Conservation (phyloP, 2,888 invertebrate species). For the Dioctria linearis region DNA sequence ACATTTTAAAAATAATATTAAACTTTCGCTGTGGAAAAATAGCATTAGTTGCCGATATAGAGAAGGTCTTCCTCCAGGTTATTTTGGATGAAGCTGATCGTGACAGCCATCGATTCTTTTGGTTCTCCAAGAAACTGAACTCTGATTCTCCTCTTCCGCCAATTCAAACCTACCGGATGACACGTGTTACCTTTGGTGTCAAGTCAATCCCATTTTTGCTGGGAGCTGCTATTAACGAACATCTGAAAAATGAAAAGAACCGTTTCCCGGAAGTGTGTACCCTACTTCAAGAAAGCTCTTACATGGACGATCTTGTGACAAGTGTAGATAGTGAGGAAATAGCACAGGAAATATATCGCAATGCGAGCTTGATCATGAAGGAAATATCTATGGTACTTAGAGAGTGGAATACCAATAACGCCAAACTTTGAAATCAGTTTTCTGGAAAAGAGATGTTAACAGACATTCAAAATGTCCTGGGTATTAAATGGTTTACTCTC, state of each 20-base stretch:
- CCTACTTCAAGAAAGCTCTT: slow-evolving; percentile 29
- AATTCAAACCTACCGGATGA: slow-evolving; percentile 34
- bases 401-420: slow-evolving; percentile 52
- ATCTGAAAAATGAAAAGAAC: slow-evolving; percentile 13
- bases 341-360: slow-evolving; percentile 24
- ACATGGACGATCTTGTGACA: slow-evolving; percentile 49
- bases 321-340: slow-evolving; percentile 48
- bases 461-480: neutral
- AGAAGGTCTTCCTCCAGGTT: neutral
- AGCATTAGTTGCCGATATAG: slow-evolving; percentile 2
- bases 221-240: slow-evolving; percentile 30
- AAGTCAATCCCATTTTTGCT: slow-evolving; percentile 50
- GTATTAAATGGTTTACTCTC: neutral
- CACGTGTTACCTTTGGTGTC: slow-evolving; percentile 52
- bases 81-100: neutral
- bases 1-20: neutral
- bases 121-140: neutral
- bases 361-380: slow-evolving; percentile 51
- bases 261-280: slow-evolving; percentile 7
- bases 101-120: neutral
- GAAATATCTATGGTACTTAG: slow-evolving; percentile 41
- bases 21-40: slow-evolving; percentile 21
- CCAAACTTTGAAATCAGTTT: slow-evolving; percentile 26
- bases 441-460: neutral
- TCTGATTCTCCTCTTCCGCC: neutral